Conservation (phyloP, 2,797 vertebrate genomes). For the Coracias cyanogaster region DNA sequence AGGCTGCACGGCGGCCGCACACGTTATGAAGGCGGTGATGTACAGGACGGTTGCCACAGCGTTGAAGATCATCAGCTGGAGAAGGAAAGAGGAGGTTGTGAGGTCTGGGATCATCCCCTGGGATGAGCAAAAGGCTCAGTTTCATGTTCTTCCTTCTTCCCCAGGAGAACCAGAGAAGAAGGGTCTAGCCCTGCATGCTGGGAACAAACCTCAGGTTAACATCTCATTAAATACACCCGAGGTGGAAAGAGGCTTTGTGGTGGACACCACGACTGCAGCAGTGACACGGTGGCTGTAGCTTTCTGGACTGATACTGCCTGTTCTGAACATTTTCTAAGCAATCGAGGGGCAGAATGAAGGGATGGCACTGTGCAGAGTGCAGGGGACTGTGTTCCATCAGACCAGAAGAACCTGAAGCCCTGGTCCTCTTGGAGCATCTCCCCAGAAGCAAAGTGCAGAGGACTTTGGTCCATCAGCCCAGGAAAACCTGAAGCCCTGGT, state of each 20-base stretch:
- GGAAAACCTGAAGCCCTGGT: not conserved
- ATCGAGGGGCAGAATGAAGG: not conserved
- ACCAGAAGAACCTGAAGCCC: not conserved
- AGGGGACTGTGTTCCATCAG: not conserved
- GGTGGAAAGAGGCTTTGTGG: not conserved
- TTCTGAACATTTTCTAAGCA: not conserved
- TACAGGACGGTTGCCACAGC: constrained; percentile 82
- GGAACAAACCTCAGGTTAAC: not conserved
- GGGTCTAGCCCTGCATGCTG: not conserved
- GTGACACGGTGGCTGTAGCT: accelerated
- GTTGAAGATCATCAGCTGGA: constrained; percentile 81
- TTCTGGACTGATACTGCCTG: not conserved
- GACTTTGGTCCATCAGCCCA: not conserved
- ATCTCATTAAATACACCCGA: not conserved
- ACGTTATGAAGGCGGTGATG: constrained; percentile 86
- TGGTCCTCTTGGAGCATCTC: not conserved
- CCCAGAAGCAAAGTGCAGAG: not conserved
- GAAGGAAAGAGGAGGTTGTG: not conserved
- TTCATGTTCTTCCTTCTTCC: not conserved
- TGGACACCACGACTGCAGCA: not conserved
- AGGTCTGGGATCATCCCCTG: not conserved
- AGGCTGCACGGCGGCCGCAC: constrained; percentile 67
- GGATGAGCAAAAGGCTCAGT: not conserved
- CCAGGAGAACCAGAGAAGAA: not conserved
- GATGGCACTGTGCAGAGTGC: not conserved